Conservation (phyloP, 2,797 vertebrate species). For the Catostomus latipinnis region DNA sequence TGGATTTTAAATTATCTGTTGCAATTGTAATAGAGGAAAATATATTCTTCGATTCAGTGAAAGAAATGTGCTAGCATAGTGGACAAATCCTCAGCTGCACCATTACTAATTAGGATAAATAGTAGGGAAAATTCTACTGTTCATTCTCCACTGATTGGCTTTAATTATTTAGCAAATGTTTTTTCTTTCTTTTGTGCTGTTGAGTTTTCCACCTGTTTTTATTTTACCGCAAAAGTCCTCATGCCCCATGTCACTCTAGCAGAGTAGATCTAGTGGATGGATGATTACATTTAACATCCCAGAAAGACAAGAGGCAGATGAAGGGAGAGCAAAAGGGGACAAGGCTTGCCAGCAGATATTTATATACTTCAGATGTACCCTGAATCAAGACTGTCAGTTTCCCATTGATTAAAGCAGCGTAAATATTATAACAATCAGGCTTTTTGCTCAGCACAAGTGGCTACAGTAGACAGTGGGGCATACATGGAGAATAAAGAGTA, state of each 20-base stretch:
- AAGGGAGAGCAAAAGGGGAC: slow-evolving; percentile 36
- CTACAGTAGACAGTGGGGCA: slow-evolving; percentile 61
- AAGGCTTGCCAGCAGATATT: slow-evolving; percentile 75
- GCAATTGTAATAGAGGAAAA: slow-evolving; percentile 68
- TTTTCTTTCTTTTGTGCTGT: slow-evolving; percentile 18
- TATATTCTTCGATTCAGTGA: slow-evolving; percentile 54
- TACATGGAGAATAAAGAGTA: slow-evolving; percentile 61
- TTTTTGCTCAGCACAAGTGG: slow-evolving; percentile 58
- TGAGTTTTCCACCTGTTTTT: slow-evolving; percentile 60
- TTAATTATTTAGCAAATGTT: slow-evolving; percentile 59
- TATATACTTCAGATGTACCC: slow-evolving; percentile 73
- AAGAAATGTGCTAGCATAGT: slow-evolving; percentile 48
- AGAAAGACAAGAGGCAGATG: slow-evolving; percentile 46
- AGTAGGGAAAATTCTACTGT: slow-evolving; percentile 56
- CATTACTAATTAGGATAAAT: slow-evolving; percentile 69
- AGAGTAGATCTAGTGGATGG: no score
- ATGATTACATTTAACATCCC: slow-evolving; percentile 65
- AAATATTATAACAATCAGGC: slow-evolving; percentile 76
- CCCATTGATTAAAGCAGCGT: slow-evolving; percentile 81
- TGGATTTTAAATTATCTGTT: slow-evolving; percentile 64
- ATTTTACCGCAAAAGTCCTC: slow-evolving; percentile 62
- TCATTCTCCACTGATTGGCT: slow-evolving; percentile 62
- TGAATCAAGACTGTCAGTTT: slow-evolving; percentile 75
- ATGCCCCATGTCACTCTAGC: slow-evolving; percentile 62
- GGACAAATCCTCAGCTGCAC: slow-evolving; percentile 51